Percentiles rank a stretch among this genome's conserved stretches.
These are phyloP conservation scores for Ptyas mucosa DNA, from an alignment of 2,113 vertebrate species.

Conservation along the genomic window DNA sequence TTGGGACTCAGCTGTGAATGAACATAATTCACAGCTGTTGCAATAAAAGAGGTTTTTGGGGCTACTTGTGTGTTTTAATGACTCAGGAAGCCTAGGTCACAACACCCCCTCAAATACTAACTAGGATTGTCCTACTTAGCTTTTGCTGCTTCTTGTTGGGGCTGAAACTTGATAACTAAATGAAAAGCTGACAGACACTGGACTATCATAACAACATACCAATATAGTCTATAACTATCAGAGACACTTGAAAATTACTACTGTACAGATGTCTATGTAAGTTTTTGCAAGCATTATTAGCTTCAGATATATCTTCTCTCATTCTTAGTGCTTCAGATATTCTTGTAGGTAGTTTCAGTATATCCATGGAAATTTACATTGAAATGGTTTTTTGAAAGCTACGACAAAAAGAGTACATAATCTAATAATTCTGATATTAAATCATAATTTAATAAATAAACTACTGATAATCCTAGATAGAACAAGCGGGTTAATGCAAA, in stretches of 20 bases:
- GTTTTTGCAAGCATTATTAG: not conserved
- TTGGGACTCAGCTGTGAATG: no score
- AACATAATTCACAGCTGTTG: no score
- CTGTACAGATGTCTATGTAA: not conserved
- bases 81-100: no score
- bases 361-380: not conserved
- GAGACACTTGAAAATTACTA: not conserved
- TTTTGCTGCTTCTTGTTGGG: not conserved
- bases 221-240: not conserved
- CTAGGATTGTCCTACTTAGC: not conserved
- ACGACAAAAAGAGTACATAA: not conserved
- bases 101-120: not conserved
- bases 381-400: not conserved
- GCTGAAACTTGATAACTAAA: not conserved
- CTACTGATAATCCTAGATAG: conserved; percentile 57
- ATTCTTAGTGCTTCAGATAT: not conserved
- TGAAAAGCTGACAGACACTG: not conserved
- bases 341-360: not conserved
- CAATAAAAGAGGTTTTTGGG: no score
- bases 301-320: not conserved
- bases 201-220: not conserved
- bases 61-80: no score
- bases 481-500: conserved; percentile 65
- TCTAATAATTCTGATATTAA: not conserved
- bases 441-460: not conserved